These are phyloP conservation scores for Erinaceus europaeus DNA, from an alignment of 2,113 vertebrate genomes.

Conservation along the genomic window DNA sequence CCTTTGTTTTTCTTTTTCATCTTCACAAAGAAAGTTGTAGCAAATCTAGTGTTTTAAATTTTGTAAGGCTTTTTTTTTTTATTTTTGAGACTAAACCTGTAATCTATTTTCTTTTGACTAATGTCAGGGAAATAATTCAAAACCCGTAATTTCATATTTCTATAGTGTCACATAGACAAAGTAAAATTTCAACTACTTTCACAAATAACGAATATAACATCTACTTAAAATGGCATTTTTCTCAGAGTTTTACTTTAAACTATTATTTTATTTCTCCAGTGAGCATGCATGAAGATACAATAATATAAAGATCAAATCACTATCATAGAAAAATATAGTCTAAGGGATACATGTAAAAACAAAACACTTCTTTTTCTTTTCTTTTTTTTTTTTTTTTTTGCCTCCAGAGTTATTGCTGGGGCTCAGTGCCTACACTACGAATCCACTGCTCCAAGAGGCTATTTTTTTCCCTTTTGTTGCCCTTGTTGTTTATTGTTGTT, in stretches of 20 bases:
- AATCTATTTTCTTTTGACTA: not conserved
- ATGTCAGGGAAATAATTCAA: not conserved
- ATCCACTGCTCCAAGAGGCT: too few species aligned
- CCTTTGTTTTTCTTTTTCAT: not conserved
- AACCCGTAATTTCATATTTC: slow-evolving; percentile 1
- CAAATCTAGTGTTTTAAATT: not conserved
- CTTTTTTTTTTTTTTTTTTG: too few species aligned
- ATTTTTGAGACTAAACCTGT: not conserved
- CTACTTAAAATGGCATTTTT: slow-evolving; percentile 34
- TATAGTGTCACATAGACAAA: not conserved
- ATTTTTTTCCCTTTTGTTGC: too few species aligned
- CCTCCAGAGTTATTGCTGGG: too few species aligned
- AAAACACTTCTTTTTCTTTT: too few species aligned
- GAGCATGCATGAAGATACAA: not conserved
- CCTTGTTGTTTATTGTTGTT: too few species aligned
- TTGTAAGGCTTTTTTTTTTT: not conserved
- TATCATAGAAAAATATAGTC: too few species aligned
- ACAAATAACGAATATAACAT: slow-evolving; percentile 8
- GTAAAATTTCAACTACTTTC: not conserved
- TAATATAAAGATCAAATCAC: not conserved
- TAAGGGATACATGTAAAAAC: too few species aligned
- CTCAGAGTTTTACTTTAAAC: not conserved
- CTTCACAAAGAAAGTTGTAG: not conserved
- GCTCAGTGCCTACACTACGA: too few species aligned
- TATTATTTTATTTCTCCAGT: not conserved